Evolutionary conservation across 2,888 invertebrate species (phyloP).

Genomic region (Azorinus chamasolen): DNA sequence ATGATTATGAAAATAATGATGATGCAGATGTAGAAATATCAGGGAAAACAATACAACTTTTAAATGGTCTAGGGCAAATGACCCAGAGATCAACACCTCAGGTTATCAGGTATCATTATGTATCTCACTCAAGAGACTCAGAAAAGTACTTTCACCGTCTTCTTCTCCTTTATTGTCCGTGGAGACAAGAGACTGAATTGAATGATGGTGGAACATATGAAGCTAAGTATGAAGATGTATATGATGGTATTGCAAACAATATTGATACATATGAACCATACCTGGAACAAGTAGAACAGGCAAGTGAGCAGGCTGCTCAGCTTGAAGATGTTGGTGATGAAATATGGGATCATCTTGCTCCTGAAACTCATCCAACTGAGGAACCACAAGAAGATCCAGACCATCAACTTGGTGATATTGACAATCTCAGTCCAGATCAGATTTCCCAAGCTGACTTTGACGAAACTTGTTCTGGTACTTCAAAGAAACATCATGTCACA

Average conservation of each 20-base stretch:
- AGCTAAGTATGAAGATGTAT: slow-evolving; percentile 2
- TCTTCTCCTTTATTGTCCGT: slow-evolving; percentile 37
- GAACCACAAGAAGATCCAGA: slow-evolving; percentile 5
- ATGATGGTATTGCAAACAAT: slow-evolving; percentile 7
- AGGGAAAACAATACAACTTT: slow-evolving; percentile 14
- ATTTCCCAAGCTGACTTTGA: slow-evolving; percentile 7
- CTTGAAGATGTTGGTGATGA: slow-evolving; percentile 37
- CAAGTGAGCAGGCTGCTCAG: slow-evolving; percentile 40
- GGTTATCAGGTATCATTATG: slow-evolving; percentile 32
- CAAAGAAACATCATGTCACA: slow-evolving; percentile 1
- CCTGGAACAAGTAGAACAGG: slow-evolving; percentile 34
- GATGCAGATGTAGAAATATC: slow-evolving; percentile 7
- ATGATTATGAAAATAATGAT: too few species aligned
- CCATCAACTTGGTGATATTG: slow-evolving; percentile 12
- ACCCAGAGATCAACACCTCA: slow-evolving; percentile 15
- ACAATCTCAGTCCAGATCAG: slow-evolving; percentile 27
- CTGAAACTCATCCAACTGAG: slow-evolving; percentile 23
- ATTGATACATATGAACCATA: slow-evolving; percentile 39
- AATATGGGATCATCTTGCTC: slow-evolving; percentile 28
- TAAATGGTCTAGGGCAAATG: slow-evolving; percentile 30
- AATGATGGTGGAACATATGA: slow-evolving; percentile 11
- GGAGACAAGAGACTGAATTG: slow-evolving; percentile 35
- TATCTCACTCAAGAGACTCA: slow-evolving; percentile 32
- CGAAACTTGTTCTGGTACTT: not conserved
- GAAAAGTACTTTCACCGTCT: slow-evolving; percentile 43